These are phyloP conservation scores for Ptiloglossa arizonensis DNA, from an alignment of 1,140 invertebrate species.

Conservation along the genomic window DNA sequence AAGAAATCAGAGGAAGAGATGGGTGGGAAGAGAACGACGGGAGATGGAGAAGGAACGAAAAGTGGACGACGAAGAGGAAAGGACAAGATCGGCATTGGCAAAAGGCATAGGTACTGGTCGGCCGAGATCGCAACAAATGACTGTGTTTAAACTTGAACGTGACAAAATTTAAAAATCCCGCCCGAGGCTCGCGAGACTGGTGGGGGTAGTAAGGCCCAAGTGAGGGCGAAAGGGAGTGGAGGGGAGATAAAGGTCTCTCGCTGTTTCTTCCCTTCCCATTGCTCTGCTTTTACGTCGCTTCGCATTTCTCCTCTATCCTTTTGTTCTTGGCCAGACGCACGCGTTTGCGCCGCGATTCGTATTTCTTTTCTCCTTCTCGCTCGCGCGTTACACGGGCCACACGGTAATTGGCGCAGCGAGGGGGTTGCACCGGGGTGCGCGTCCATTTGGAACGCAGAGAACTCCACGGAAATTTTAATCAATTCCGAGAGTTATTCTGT, in stretches of 20 bases:
- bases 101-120: constrained; percentile 70
- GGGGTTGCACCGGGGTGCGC: constrained; percentile 46
- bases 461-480: constrained; percentile 11
- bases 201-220: constrained; percentile 15
- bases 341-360: constrained; percentile 61
- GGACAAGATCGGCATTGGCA: constrained; percentile 72
- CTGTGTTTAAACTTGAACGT: constrained; percentile 82
- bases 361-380: constrained; percentile 72
- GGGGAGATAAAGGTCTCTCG: constrained; percentile 41
- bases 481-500: background rate
- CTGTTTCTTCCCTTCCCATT: constrained; percentile 9
- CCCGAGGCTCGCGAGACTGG: constrained; percentile 38
- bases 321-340: constrained; percentile 51
- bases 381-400: constrained; percentile 56
- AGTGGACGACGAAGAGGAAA: constrained; percentile 23
- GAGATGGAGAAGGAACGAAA: constrained; percentile 1
- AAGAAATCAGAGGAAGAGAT: constrained; percentile 29
- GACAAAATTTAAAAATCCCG: constrained; percentile 82
- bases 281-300: constrained; percentile 53
- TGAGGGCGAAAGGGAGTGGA: background rate
- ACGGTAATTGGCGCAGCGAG: constrained; percentile 68
- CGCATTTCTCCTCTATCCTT: constrained; percentile 46
- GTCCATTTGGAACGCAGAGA: constrained; percentile 14
- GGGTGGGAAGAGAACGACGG: constrained; percentile 12
- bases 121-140: constrained; percentile 79